phyloP scores from a whole-genome alignment of 2,113 vertebrate species.

The Lepus americanus region DNA sequence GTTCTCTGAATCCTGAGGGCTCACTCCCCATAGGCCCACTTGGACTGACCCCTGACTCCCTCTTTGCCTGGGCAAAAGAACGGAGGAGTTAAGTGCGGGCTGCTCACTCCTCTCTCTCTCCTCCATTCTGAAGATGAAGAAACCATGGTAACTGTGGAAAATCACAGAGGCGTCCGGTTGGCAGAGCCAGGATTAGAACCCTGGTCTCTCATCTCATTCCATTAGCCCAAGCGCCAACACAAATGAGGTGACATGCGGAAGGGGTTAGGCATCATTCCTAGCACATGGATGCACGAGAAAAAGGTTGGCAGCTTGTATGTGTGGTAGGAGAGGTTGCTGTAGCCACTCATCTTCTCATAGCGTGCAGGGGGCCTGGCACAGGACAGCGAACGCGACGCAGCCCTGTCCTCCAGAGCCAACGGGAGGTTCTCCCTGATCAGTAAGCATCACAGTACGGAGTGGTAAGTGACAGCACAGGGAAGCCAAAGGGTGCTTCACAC shows the following conservation, averaged over 20 bases:
- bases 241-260: neutral
- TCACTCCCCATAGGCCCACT: neutral
- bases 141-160: slow-evolving; percentile 46
- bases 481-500: fast-evolving
- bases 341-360: neutral
- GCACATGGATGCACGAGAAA: neutral
- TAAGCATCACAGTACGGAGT: fast-evolving
- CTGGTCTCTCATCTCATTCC: slow-evolving; percentile 30
- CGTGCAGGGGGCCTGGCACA: neutral
- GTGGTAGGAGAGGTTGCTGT: fast-evolving
- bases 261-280: neutral
- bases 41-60: neutral
- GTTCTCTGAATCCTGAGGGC: slow-evolving; percentile 62
- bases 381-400: neutral
- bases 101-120: neutral
- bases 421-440: neutral
- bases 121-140: slow-evolving; percentile 32
- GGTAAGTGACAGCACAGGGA: fast-evolving
- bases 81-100: neutral
- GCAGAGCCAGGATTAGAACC: slow-evolving; percentile 51
- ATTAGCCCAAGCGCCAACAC: neutral
- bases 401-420: neutral
- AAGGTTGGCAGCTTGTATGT: neutral
- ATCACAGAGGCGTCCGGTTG: neutral
- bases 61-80: slow-evolving; percentile 40